These are phyloP conservation scores for Sinocyclocheilus rhinocerous DNA, from an alignment of 2,113 vertebrate genomes.

Conservation along the genomic window DNA sequence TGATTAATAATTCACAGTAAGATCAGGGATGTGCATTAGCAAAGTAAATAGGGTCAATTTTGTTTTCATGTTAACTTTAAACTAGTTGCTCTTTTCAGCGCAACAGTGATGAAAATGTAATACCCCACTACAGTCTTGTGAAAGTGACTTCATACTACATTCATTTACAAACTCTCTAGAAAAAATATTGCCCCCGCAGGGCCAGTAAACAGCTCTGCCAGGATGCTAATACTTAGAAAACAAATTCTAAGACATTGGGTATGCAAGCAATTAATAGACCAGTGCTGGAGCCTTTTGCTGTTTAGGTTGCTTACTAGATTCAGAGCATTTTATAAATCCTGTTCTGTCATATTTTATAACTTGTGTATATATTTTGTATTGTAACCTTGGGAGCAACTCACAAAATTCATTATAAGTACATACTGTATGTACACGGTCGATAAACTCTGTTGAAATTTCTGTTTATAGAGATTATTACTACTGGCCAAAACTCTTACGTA, in stretches of 20 bases:
- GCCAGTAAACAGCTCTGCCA: slow-evolving; percentile 30
- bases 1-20: neutral
- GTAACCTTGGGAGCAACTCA: slow-evolving; percentile 5
- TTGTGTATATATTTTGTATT: slow-evolving; percentile 8
- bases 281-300: slow-evolving; percentile 1
- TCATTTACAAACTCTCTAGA: slow-evolving; percentile 45
- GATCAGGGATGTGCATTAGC: neutral
- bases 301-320: neutral
- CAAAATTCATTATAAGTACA: neutral
- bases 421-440: neutral
- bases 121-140: slow-evolving; percentile 6
- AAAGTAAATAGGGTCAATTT: neutral
- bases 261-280: slow-evolving; percentile 36
- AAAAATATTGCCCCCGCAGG: slow-evolving; percentile 28
- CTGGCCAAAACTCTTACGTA: slow-evolving; percentile 58
- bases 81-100: neutral
- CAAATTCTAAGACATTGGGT: slow-evolving; percentile 32
- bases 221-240: slow-evolving; percentile 49
- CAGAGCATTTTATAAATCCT: neutral
- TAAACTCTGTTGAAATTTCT: slow-evolving; percentile 50
- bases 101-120: slow-evolving; percentile 15
- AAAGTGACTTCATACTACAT: slow-evolving; percentile 48
- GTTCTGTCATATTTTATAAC: slow-evolving; percentile 20
- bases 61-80: neutral
- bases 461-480: slow-evolving; percentile 57